These are phyloP conservation scores for Semaprochilodus insignis DNA, from an alignment of 2,797 vertebrate genomes.

Conservation along the genomic window DNA sequence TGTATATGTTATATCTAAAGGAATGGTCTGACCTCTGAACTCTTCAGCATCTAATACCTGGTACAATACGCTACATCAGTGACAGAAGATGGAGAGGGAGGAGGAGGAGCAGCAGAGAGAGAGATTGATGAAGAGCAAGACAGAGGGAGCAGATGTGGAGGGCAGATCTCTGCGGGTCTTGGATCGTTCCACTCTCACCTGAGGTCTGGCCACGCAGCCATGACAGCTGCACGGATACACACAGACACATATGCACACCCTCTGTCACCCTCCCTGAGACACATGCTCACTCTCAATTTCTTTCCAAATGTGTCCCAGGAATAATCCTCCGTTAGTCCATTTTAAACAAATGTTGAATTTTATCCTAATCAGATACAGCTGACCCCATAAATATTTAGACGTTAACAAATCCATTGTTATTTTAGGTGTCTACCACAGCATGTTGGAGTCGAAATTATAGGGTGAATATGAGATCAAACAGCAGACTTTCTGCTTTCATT, in stretches of 20 bases:
- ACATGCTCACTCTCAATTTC: background rate
- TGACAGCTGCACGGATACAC: background rate
- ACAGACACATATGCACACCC: slow-evolving; percentile 20
- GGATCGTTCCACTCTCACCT: slow-evolving; percentile 52
- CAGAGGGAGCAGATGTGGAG: slow-evolving; percentile 46
- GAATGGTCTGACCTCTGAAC: background rate
- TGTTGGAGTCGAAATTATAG: no score
- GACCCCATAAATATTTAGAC: no score
- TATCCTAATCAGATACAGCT: no score
- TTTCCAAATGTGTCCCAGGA: background rate
- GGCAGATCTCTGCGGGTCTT: slow-evolving; percentile 27
- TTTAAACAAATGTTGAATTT: no score
- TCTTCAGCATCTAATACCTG: background rate
- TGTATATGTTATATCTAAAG: background rate
- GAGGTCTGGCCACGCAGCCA: slow-evolving; percentile 9
- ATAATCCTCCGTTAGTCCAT: background rate
- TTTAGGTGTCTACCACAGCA: no score
- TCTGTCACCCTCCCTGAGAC: background rate
- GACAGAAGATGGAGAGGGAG: background rate
- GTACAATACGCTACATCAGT: background rate
- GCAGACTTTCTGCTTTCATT: no score
- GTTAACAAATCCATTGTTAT: no score
- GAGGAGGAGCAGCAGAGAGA: background rate
- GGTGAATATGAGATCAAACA: no score
- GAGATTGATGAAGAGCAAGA: background rate